Base-by-base conservation (phyloP, 2,797 vertebrate genomes). In the Hylomyscus alleni region DNA sequence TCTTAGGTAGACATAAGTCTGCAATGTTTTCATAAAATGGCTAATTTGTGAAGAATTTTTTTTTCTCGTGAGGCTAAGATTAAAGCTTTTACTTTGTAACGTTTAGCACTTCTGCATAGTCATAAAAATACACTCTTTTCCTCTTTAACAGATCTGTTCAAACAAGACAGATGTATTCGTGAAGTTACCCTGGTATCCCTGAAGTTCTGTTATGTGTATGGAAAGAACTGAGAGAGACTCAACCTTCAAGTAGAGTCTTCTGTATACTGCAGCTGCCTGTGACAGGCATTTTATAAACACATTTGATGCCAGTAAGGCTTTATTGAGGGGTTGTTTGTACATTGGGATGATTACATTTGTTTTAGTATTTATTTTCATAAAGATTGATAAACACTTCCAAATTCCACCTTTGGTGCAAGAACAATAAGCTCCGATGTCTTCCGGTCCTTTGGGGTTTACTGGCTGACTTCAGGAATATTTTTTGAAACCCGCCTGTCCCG, bases 51-150 rank as follows among this genome's bases (percentile, higher is more conserved):
- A 37, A 72, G 10, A 47, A 52, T 75, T 47, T 60, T 73, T 76
- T 81, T 69, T 78, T 75, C 56, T 90, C 52, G 1, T 34, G 60
- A 91, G 78, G 85, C 20, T 11, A 83, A 80, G 14, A 90, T 77
- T 73, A 85, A 92, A 92, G 14, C 14, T 90, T 90, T 93, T 78
- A 89, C 69, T 84, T 95, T 65, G 54, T 34, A 86, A 17, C n/a
- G 6, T 92, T 93, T 78, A 88, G 73, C 40, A 78, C 0, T 88
- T n/a, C 50, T 78, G 72, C 77, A 81, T 67, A 44, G 17, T 93
- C 15, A 40, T 50, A 88, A 84, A 83, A 85, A 84, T 26, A 50
- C 19, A 44, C 31, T 37, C 54, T 4, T 4, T 1, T 60, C 44
- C 60, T 76, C 4, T 90, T 89, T 97, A 34, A 31, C 34, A 88